Percentiles rank a stretch among this genome's conserved stretches.
phyloP scores from a whole-genome alignment of 2,113 vertebrate genomes.

The Alectura lathami region DNA sequence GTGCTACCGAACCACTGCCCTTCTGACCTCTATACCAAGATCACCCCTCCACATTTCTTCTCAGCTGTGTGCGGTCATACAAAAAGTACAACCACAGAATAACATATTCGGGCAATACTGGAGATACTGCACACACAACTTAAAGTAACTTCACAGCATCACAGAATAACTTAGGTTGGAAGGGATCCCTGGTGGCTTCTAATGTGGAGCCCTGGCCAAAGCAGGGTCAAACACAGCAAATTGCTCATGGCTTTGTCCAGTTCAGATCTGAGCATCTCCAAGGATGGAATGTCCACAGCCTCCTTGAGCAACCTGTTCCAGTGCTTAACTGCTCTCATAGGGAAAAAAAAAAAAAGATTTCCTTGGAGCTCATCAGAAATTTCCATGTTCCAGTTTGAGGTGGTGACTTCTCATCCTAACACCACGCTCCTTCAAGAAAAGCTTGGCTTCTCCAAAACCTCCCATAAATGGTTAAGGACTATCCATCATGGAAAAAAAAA shows the following conservation, averaged over 20 bases:
- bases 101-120: neutral
- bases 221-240: neutral
- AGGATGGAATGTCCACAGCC: neutral
- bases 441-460: neutral
- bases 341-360: neutral
- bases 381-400: neutral
- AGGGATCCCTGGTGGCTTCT: neutral
- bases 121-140: neutral
- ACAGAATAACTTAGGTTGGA: neutral
- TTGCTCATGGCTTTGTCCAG: neutral
- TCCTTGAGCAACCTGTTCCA: neutral
- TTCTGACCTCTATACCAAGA: neutral
- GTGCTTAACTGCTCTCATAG: neutral
- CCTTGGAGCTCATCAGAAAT: neutral
- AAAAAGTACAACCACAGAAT: neutral
- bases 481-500: neutral
- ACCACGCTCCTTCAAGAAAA: neutral
- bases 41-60: neutral
- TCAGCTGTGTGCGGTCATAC: neutral
- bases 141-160: neutral
- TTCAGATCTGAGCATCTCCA: neutral
- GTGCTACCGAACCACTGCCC: neutral
- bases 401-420: neutral
- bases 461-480: neutral
- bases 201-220: neutral